Base-by-base conservation (phyloP, 30 jellyfish, hydroid and myxozoan genomes). In the Cassiopea xamachana region DNA sequence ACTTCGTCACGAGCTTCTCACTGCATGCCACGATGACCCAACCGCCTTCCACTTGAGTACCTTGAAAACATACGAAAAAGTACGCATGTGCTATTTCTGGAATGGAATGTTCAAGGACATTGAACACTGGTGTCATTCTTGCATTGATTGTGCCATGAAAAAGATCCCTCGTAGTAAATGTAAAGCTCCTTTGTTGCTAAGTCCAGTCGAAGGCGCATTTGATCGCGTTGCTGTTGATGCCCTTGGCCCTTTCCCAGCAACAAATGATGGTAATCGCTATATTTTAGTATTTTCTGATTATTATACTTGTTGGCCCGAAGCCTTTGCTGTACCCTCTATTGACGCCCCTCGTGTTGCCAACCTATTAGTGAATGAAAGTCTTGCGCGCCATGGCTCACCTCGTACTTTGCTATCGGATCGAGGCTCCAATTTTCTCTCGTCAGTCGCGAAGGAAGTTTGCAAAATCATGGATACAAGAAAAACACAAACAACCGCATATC, bases 101-200 rank as follows among this genome's bases (percentile, higher is more conserved):
- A 79, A 60, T 16, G 93, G 93, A 8, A 73, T 86, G 86, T 72
- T 71, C 58, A 84, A 84, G 60, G 92, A 84, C 17, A 60, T 79
- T 64, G 95, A 88, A 69, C 96, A 89, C 60, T 89, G 96, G 92
- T 89, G 96, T 59, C 51, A 46, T 9, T 7, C 92, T 46, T 89
- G 96, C 76, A 92, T 89, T 8, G 96, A 79, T 80, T 89, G 92
- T 72, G 82, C 87, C 85, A 79, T 89, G 96, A 69, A 58, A 64
- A 89, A 80, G 64, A 10, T 14, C 19, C 96, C 92, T 13, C 92
- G 87, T 14, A 2, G 60, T 49, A 19, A 64, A n/a, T 81, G 59
- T 46, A 86, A 74, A 45, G 87, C 87, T 2, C 93, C 86, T 16
- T 59, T 85, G 47, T 48, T 82, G 69, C 91, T 83, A 6, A 82